Evolutionary conservation across 2,888 invertebrate species (phyloP), one percentile per base, ranked within the genome.

Genomic region (Hyposoter didymator): DNA sequence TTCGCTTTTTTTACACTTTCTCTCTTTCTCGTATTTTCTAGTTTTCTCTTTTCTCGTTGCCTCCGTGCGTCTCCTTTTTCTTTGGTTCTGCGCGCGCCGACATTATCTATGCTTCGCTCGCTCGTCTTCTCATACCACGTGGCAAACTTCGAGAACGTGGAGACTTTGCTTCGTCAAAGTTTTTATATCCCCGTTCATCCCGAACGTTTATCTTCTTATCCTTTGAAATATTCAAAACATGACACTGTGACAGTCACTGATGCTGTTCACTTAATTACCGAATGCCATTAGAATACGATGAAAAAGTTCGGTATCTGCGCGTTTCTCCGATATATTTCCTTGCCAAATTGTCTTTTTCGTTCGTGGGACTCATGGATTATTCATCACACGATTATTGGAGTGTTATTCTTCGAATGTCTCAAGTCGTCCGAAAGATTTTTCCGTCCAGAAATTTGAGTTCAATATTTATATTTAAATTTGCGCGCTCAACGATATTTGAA

Each of bases 81-180:
- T 74, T 39, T 39, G n/a, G 35, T 22, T 32, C 4, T 47, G 19
- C 14, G 14, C 59, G 43, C 32, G n/a, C 45, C 12, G 47, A 22
- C 62, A 22, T 66, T 73, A 47, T 35, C 66, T 75, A 84, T 84
- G 72, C 70, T 84, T 66, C n/a, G n/a, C 49, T 43, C 19, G 28
- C 64, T 72, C 47, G 49, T 72, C 80, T 72, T 76, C 75, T 55
- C 64, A 55, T 66, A 39, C 81, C 76, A 70, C 84, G 83, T 84
- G 67, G 69, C 81, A 62, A 81, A 74, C 78, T 81, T 12, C 32
- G 39, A 45, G 47, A 35, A 78, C 86, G 84, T 84, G 81, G 12
- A 49, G 52, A 45, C 62, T 73, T 64, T 55, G 45, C 47, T 66
- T 47, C 45, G 52, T 78, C 84, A 49, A 86, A 69, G n/a, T 67